Evolutionary conservation across 2,888 invertebrate genomes (phyloP), one percentile per base, ranked within the genome.

Genomic region (Dolichomitus sp.): DNA sequence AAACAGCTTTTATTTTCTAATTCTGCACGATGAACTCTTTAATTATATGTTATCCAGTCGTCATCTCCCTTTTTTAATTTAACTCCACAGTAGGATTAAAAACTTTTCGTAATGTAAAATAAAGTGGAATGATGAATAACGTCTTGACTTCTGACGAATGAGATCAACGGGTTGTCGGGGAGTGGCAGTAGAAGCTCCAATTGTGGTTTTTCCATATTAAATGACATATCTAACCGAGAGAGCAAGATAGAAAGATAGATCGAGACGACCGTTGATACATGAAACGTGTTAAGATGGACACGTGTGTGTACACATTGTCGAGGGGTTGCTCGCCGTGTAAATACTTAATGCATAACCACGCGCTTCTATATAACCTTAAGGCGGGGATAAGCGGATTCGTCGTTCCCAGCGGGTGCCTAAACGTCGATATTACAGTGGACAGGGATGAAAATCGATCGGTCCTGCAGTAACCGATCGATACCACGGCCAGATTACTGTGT

Each of bases 381-480:
- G 45, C 57, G 63, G 52, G 57, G 65, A 40, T 81, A 83, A 79
- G 81, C 73, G 42, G 69, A 84, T 82, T 79, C 63, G 66, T 52
- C 76, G 45, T 54, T 68, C 89, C 27, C 90, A 90, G 90, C 90
- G 90, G 90, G 90, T 87, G 77, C 87, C 59, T 88, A 88, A 89
- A 89, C 85, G 87, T 86, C 84, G 88, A 87, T 87, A 85, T 85
- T 87, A 89, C 88, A 85, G 73, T 66, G 54, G 9, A n/a, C 27
- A 54, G 72, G 23, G 23, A 68, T 73, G 72, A 57, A 33, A 80
- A 83, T 83, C 80, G 73, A 83, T 83, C 83, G 59, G 50, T 40
- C 5, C 27, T 59, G 19, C 42, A 33, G 48, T 17, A 59, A 59
- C 66, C 59, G 72, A 83, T 76, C 52, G 59, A 72, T 72, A 30